Evolutionary conservation across 2,888 invertebrate genomes (phyloP).

Genomic region (Tortricodes alternella): DNA sequence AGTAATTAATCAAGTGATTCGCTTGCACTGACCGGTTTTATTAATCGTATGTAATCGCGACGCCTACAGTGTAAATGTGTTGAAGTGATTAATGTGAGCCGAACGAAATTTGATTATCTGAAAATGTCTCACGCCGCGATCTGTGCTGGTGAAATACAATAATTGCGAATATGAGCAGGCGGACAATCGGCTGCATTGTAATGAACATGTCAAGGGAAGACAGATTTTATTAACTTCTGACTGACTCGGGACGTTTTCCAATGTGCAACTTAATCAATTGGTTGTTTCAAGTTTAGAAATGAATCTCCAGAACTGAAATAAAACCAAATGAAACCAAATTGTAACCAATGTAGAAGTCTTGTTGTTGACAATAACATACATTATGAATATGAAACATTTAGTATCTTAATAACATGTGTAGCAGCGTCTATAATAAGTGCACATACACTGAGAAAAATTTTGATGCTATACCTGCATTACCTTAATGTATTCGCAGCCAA

Average conservation of each 20-base stretch:
- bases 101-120: slow-evolving; percentile 73
- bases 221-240: slow-evolving; percentile 61
- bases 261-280: slow-evolving; percentile 16
- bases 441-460: not conserved
- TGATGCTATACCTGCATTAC: not conserved
- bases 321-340: not conserved
- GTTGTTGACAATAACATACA: slow-evolving; percentile 42
- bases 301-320: slow-evolving; percentile 6
- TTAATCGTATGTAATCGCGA: slow-evolving; percentile 66
- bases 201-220: slow-evolving; percentile 55
- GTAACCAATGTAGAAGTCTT: slow-evolving; percentile 22
- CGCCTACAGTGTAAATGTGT: slow-evolving; percentile 65
- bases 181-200: slow-evolving; percentile 39
- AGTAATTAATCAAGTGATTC: slow-evolving; percentile 70
- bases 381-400: slow-evolving; percentile 54
- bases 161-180: slow-evolving; percentile 27
- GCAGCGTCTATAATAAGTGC: slow-evolving; percentile 40
- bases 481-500: too few relatives aligned
- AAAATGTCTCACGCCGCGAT: slow-evolving; percentile 44
- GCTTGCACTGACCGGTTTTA: slow-evolving; percentile 55
- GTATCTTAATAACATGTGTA: slow-evolving; percentile 63
- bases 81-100: slow-evolving; percentile 74
- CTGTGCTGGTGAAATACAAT: slow-evolving; percentile 24
- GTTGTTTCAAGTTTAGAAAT: not conserved
- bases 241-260: slow-evolving; percentile 42